Evolutionary conservation across 2,797 vertebrate genomes (phyloP).

Genomic region (Gallinago solitaria): DNA sequence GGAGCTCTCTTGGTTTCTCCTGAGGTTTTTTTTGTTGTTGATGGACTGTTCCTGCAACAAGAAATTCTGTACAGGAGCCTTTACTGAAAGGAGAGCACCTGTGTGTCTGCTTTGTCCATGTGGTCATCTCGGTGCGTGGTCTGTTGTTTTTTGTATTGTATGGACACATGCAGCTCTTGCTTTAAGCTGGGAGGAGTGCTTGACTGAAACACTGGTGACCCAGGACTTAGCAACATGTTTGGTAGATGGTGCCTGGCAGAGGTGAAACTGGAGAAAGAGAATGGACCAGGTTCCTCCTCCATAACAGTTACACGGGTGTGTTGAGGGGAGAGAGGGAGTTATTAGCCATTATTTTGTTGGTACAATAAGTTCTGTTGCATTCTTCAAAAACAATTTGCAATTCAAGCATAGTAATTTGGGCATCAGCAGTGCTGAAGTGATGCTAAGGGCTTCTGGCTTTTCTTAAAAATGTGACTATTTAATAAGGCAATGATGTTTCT

Average conservation of each 20-base stretch:
- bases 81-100: neutral
- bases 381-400: neutral
- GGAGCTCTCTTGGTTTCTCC: neutral
- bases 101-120: neutral
- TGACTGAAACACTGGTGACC: neutral
- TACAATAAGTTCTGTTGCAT: neutral
- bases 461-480: neutral
- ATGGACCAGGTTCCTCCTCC: neutral
- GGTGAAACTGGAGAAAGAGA: neutral
- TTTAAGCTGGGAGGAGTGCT: neutral
- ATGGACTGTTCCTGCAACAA: neutral
- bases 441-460: neutral
- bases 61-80: neutral
- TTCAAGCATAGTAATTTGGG: neutral
- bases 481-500: neutral
- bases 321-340: neutral
- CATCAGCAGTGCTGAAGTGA: neutral
- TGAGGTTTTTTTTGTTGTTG: neutral
- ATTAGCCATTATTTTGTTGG: accelerated
- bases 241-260: neutral
- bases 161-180: neutral
- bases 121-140: accelerated
- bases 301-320: neutral
- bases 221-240: neutral
- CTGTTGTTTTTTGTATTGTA: neutral